Percentiles rank a stretch among this genome's conserved stretches.
These are phyloP conservation scores for Euplexia lucipara DNA, from an alignment of 2,888 invertebrate species.

Conservation along the genomic window DNA sequence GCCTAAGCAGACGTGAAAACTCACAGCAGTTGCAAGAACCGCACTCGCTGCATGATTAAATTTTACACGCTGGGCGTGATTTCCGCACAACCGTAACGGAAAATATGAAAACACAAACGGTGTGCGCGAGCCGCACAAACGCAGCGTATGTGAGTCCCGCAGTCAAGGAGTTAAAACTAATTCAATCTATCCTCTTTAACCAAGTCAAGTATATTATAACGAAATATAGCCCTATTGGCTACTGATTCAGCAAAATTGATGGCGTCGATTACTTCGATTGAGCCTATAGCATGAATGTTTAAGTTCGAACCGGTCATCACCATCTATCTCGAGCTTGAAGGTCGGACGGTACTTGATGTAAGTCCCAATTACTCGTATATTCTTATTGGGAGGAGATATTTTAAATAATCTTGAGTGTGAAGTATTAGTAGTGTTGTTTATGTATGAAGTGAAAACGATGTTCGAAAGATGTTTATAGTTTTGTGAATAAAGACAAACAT, in stretches of 20 bases:
- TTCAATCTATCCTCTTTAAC: slow-evolving; percentile 28
- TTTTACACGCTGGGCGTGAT: no score
- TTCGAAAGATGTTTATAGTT: no score
- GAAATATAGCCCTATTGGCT: slow-evolving; percentile 46
- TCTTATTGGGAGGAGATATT: slow-evolving; percentile 4
- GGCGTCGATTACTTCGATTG: slow-evolving; percentile 65
- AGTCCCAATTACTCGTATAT: slow-evolving; percentile 31
- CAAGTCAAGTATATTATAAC: slow-evolving; percentile 36
- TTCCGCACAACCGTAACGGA: no score
- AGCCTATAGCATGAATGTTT: slow-evolving; percentile 62
- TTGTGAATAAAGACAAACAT: background rate
- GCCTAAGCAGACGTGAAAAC: no score
- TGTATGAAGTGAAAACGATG: no score
- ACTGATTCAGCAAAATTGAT: slow-evolving; percentile 64
- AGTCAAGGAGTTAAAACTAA: no score
- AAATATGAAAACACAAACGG: no score
- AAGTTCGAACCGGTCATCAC: slow-evolving; percentile 58
- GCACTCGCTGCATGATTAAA: no score
- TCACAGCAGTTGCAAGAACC: no score
- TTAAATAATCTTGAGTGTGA: background rate
- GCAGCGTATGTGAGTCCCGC: no score
- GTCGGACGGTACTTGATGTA: slow-evolving; percentile 30
- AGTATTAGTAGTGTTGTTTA: background rate
- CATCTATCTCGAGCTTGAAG: slow-evolving; percentile 62
- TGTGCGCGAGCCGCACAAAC: no score